Evolutionary conservation across 2,113 vertebrate species (phyloP).

Genomic region (Pseudopodoces humilis): DNA sequence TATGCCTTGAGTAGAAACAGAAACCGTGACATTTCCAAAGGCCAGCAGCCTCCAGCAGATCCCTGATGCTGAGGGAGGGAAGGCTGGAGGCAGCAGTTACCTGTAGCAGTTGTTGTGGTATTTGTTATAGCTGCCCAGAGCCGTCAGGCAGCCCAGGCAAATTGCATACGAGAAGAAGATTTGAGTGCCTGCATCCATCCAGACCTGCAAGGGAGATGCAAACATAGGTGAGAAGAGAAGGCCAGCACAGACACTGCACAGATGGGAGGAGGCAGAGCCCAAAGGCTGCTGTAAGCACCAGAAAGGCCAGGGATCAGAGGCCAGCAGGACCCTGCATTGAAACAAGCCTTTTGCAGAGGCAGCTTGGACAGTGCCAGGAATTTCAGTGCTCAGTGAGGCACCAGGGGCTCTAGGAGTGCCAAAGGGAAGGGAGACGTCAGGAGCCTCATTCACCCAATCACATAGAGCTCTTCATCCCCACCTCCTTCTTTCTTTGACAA

Average conservation of each 20-base stretch:
- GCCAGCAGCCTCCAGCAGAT: not conserved
- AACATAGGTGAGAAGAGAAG: slow-evolving; percentile 31
- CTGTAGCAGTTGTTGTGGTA: slow-evolving; percentile 96
- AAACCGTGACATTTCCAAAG: not conserved
- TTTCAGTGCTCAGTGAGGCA: not conserved
- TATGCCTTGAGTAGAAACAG: not conserved
- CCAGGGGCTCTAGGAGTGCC: not conserved
- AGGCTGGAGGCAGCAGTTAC: slow-evolving; percentile 65
- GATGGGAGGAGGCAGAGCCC: not conserved
- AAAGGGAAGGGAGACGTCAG: not conserved
- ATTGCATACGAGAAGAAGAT: slow-evolving; percentile 95
- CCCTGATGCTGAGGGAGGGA: not conserved
- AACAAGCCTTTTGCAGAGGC: not conserved
- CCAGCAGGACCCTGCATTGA: not conserved
- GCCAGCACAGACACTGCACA: not conserved
- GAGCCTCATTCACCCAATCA: not conserved
- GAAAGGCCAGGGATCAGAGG: not conserved
- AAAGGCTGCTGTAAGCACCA: not conserved
- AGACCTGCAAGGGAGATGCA: slow-evolving; percentile 78
- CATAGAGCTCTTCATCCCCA: not conserved
- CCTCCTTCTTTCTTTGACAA: not conserved
- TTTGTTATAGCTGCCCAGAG: slow-evolving; percentile 94
- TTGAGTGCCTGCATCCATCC: slow-evolving; percentile 95
- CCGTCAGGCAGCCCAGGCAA: slow-evolving; percentile 90
- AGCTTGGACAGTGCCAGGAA: not conserved